Evolutionary conservation across 2,797 vertebrate genomes (phyloP), one percentile per base, ranked within the genome.

Genomic region (Trachurus trachurus): DNA sequence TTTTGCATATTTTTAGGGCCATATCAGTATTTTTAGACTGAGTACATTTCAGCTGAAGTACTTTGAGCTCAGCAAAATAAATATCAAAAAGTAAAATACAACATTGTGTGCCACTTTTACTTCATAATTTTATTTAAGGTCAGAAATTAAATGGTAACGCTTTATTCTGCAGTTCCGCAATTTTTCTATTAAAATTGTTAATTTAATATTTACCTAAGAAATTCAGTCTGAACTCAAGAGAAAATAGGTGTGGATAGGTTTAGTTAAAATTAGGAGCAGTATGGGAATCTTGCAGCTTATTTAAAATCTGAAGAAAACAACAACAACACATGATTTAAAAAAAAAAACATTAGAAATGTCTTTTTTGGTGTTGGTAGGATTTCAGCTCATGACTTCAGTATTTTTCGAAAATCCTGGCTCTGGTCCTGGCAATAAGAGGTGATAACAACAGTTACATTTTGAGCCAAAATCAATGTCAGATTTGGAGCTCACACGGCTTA

Each of bases 381-480:
- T 66, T 66, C 17, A 19, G 17, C 44, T 47, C 47, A 37, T 17
- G 29, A 57, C 31, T 21, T 42, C 11, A n/a, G 21, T 47, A 39
- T n/a, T 47, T 47, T 57, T 40, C 1, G 37, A 1, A 73, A 65
- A 37, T 39, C 63, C 34, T 10, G 53, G 44, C 62, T 40, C 15
- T 9, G 6, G 15, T 40, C 42, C 50, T 34, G 16, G 22, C 39
- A 56, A 34, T 57, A 29, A 13, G 40, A 57, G 61, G 16, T 39
- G 53, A 74, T 52, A 59, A 52, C 31, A 58, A 66, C 34, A 44
- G 19, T 42, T 42, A 45, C 47, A 63, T 21, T 21, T 34, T 42
- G 49, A 53, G 45, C 64, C 45, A 31, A 67, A 60, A 61, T 61
- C 56, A 66, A 31, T 59, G 29, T 37, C 49, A 37, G 58, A 49